Percentiles rank a stretch among this genome's conserved stretches.
phyloP scores from a whole-genome alignment of 2,113 vertebrate species.

The Notarius lentiginosus region DNA sequence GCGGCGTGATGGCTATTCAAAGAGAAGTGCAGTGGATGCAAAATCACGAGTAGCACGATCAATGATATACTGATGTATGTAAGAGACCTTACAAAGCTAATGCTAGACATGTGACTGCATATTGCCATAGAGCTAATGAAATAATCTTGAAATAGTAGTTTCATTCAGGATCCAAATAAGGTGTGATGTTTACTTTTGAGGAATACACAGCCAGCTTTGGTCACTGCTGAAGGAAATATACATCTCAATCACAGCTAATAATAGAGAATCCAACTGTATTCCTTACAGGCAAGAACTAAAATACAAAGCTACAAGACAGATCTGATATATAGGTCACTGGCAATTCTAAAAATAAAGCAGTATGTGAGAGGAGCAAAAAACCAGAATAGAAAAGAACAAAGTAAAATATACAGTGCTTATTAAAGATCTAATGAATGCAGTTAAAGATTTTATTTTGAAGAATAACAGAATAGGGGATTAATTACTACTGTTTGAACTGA shows the following conservation, averaged over 20 bases:
- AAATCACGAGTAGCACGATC: constrained; percentile 66
- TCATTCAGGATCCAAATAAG: constrained; percentile 64
- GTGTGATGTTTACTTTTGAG: constrained; percentile 67
- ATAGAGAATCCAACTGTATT: constrained; percentile 57
- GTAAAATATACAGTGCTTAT: constrained; percentile 69
- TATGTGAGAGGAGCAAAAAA: constrained; percentile 41
- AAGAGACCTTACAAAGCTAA: constrained; percentile 66
- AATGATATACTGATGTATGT: constrained; percentile 66
- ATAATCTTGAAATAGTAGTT: constrained; percentile 66
- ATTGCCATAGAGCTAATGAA: constrained; percentile 67
- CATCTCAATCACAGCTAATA: constrained; percentile 66
- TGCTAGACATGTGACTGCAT: constrained; percentile 64
- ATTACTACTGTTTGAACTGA: constrained; percentile 74
- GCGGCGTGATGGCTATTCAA: not conserved
- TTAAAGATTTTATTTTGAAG: constrained; percentile 72
- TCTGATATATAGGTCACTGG: constrained; percentile 76
- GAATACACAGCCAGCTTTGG: constrained; percentile 46
- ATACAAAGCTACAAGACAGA: constrained; percentile 65
- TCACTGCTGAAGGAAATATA: constrained; percentile 47
- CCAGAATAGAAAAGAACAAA: constrained; percentile 55
- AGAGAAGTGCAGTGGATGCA: constrained; percentile 58
- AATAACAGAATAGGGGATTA: constrained; percentile 71
- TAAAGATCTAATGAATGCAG: constrained; percentile 72
- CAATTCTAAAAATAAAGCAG: constrained; percentile 59
- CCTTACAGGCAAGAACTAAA: constrained; percentile 48